Evolutionary conservation across 2,113 vertebrate genomes (phyloP), one percentile per base, ranked within the genome.

Genomic region (Myotis lucifugus): DNA sequence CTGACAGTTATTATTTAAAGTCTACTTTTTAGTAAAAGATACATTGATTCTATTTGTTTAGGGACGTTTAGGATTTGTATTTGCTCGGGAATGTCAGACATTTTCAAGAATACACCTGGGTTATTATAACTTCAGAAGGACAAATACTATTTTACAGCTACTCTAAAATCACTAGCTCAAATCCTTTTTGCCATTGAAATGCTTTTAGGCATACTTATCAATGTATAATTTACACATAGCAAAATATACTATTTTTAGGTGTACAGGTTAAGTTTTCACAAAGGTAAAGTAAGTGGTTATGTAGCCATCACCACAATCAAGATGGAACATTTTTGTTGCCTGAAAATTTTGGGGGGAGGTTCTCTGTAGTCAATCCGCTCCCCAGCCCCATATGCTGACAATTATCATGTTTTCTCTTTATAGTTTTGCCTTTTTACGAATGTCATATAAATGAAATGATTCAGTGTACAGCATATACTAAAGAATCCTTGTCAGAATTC

Each of bases 351-450:
- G 6, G 4, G n/a, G 46, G 12, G 5, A 48, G 2, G 3, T 40
- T 7, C 19, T 27, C 25, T 21, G 5, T 14, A 37, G 40, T 42
- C 21, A 27, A 0, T 46, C 9, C 4, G 21, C 5, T 48, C 10
- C 3, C 37, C 64, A 0, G 2, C 10, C 12, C 29, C n/a, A 0
- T 23, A 14, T 52, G 2, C 15, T 32, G n/a, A 6, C 21, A 23
- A 5, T 86, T 61, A 37, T 13, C 70, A 32, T 52, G 5, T 64
- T 85, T 61, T 56, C 79, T 67, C 50, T 40, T 52, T 64, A 5
- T 61, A 27, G 2, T 64, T 93, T 42, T 50, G 21, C 40, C 7
- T 87, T 92, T 52, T 78, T 11, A 21, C 21, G 6, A 56, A 56
- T 23, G 54, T 56, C 54, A 56, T 23, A 56, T 56, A 56, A 56